phyloP scores from a whole-genome alignment of 1,140 invertebrate genomes.

The Caenorhabditis inopinata region DNA sequence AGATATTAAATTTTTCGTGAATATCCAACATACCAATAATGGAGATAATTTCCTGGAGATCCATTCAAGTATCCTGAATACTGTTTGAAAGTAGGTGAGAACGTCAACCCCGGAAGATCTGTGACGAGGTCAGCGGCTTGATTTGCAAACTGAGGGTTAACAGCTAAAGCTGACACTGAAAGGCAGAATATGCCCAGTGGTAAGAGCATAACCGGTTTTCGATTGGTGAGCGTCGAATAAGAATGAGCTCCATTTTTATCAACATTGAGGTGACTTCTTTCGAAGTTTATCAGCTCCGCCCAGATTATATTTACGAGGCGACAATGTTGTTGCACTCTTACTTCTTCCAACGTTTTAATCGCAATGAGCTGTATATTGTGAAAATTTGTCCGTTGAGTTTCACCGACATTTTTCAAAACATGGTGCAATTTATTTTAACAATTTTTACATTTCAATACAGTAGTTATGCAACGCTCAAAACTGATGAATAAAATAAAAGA shows the following conservation, averaged over 20 bases:
- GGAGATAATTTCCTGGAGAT: slow-evolving; percentile 46
- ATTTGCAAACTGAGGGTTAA: neutral
- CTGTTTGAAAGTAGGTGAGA: slow-evolving; percentile 50
- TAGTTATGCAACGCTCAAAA: slow-evolving; percentile 2
- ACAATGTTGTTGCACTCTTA: neutral
- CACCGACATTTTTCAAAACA: no score
- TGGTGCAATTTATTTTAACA: neutral
- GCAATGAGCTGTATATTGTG: no score
- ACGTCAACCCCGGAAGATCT: slow-evolving; percentile 51
- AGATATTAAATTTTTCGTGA: no score
- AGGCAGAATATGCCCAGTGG: slow-evolving; percentile 18
- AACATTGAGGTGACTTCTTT: neutral
- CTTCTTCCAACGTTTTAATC: neutral
- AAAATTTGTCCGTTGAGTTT: no score
- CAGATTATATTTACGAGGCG: neutral
- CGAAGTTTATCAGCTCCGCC: neutral
- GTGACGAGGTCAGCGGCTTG: slow-evolving; percentile 49
- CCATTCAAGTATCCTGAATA: slow-evolving; percentile 57
- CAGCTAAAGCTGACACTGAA: neutral
- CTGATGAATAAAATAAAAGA: neutral
- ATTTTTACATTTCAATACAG: neutral
- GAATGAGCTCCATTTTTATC: slow-evolving; percentile 26
- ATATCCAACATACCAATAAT: slow-evolving; percentile 53
- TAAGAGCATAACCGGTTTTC: slow-evolving; percentile 19
- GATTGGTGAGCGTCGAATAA: slow-evolving; percentile 9